Percentiles rank a stretch among this genome's conserved stretches.
Conservation (phyloP, 1,140 invertebrate species). For the Zaprionus taronus region DNA sequence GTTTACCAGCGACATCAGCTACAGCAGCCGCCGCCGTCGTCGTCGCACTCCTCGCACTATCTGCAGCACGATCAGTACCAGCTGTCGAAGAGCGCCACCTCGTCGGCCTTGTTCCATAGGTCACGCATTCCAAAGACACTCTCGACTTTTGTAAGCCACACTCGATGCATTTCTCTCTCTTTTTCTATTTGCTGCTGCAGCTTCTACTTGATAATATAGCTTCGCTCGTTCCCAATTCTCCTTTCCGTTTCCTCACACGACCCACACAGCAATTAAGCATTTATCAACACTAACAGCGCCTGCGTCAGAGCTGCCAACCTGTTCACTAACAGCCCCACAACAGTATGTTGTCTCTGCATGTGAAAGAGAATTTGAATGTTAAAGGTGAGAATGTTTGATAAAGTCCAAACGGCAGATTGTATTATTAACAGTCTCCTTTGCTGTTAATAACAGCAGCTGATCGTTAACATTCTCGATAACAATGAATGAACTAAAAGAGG, state of each 20-base stretch:
- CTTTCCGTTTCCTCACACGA: slow-evolving; percentile 3
- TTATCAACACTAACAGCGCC: slow-evolving; percentile 30
- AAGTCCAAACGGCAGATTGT: not conserved
- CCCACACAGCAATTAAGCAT: slow-evolving; percentile 9
- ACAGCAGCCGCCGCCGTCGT: slow-evolving; percentile 49
- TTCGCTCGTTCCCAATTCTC: slow-evolving; percentile 38
- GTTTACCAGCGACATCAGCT: slow-evolving; percentile 62
- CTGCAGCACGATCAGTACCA: slow-evolving; percentile 74
- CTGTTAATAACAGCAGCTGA: not conserved
- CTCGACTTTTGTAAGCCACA: slow-evolving; percentile 84
- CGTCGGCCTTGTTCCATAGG: slow-evolving; percentile 80
- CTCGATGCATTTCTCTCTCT: slow-evolving; percentile 25
- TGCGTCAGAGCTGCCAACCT: slow-evolving; percentile 50
- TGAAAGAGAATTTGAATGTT: slow-evolving; percentile 47
- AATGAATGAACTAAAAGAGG: slow-evolving; percentile 9
- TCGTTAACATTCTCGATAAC: not conserved
- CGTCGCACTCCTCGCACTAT: slow-evolving; percentile 69
- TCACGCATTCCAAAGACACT: slow-evolving; percentile 85
- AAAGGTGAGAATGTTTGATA: not conserved
- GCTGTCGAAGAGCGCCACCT: slow-evolving; percentile 81
- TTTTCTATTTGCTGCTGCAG: slow-evolving; percentile 35
- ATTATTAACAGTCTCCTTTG: not conserved
- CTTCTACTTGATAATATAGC: slow-evolving; percentile 35
- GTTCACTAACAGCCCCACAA: slow-evolving; percentile 53
- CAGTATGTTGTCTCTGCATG: slow-evolving; percentile 23